Evolutionary conservation across 2,888 invertebrate genomes (phyloP), one percentile per base, ranked within the genome.

Genomic region (Microctonus aethiopoides): DNA sequence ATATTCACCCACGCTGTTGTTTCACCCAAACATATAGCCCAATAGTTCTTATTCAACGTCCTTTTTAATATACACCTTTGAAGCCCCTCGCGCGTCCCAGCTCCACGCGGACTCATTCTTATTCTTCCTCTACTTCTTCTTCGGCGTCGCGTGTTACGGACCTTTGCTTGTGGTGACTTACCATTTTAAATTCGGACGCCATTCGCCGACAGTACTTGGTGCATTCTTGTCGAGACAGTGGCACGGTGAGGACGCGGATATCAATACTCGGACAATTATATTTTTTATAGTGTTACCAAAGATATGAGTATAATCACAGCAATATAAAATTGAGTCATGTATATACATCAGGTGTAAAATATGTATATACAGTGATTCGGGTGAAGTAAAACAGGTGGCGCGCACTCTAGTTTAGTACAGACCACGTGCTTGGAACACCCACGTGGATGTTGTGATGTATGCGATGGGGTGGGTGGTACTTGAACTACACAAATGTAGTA

Each of bases 141-240:
- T 65, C 66, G 61, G 60, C 20, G 72, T 76, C 72, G 74, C 73
- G 76, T 77, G 61, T 67, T 67, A 68, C 72, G 71, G 67, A 61
- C 74, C 73, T 75, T 74, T 70, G 75, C 74, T 72, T 68, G 72
- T 64, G 76, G 76, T 76, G 75, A 79, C 77, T 78, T 78, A 77
- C 78, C 76, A 80, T 77, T 79, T 77, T 76, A 77, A 79, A 81
- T 80, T 80, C 78, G 77, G 74, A 60, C 70, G 59, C 70, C 69
- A 70, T 70, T 34, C 64, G 46, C 56, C 68, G 70, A 73, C 75
- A 68, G 46, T 46, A 7, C 46, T 67, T 72, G 73, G 74, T 74
- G 75, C 79, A 78, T 79, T 80, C 78, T 75, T 75, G 70, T 66
- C 67, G 74, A 73, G 79, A 76, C 80, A 74, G 78, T 74, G 80